Evolutionary conservation across 2,888 invertebrate species (phyloP).

Genomic region (Rhodophaea formosa): DNA sequence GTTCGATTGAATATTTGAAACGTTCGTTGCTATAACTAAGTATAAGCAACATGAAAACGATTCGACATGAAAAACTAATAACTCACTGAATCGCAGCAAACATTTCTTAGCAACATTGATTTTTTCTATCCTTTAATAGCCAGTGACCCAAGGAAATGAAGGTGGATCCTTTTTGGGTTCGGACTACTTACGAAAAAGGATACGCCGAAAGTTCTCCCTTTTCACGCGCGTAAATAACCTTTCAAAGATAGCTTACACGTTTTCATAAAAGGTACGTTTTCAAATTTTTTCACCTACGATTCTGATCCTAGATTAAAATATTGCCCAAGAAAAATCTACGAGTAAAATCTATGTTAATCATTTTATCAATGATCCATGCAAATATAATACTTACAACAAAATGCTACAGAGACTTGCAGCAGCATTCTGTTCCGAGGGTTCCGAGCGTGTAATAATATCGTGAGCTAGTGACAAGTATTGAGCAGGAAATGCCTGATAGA

Average conservation of each 20-base stretch:
- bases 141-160: background rate
- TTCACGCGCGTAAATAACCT: background rate
- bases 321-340: no score
- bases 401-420: background rate
- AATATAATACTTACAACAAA: no score
- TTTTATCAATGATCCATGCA: no score
- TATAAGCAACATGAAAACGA: no score
- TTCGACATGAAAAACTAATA: background rate
- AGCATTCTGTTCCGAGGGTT: background rate
- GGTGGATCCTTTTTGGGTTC: background rate
- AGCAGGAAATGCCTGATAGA: background rate
- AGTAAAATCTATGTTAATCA: no score
- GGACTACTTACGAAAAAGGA: background rate
- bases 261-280: no score
- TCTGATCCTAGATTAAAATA: no score
- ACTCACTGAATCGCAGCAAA: background rate
- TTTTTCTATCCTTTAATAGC: background rate
- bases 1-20: no score
- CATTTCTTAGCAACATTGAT: background rate
- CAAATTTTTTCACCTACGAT: no score
- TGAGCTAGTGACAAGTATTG: constrained; percentile 7
- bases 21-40: no score
- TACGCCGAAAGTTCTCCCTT: background rate
- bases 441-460: background rate
- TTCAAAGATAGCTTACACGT: no score